Percentiles rank a stretch among this genome's conserved stretches.
These are phyloP conservation scores for Aegotheles bennettii DNA, from an alignment of 2,113 vertebrate genomes.

Conservation along the genomic window DNA sequence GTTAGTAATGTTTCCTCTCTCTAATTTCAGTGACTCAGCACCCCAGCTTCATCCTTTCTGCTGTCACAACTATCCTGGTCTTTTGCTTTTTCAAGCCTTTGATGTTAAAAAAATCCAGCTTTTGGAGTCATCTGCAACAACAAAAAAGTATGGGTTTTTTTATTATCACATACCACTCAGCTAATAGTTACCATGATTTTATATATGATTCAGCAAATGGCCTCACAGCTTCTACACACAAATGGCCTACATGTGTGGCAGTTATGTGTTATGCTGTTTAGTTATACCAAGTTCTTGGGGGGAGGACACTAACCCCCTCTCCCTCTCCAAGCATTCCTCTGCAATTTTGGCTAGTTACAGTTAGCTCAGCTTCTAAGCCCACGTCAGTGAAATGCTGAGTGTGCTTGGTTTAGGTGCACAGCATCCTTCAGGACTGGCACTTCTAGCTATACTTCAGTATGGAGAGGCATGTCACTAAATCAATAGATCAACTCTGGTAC, in stretches of 20 bases:
- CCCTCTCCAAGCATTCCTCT: neutral
- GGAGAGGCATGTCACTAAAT: neutral
- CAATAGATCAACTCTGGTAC: neutral
- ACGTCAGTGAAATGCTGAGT: neutral
- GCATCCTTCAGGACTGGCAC: neutral
- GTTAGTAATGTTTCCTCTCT: neutral
- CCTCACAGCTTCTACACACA: neutral
- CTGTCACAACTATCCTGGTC: neutral
- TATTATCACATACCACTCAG: neutral
- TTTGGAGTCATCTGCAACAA: neutral
- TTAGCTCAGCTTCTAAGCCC: neutral
- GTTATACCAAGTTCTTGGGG: neutral
- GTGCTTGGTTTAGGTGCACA: neutral
- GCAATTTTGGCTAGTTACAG: neutral
- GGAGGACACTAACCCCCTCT: neutral
- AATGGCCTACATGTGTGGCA: neutral
- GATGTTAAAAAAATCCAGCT: neutral
- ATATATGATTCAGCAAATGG: constrained; percentile 34
- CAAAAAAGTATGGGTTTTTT: neutral
- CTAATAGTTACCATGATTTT: neutral
- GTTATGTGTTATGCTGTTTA: neutral
- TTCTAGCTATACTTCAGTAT: neutral
- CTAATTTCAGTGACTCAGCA: neutral
- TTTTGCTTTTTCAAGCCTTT: neutral
- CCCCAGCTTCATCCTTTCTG: neutral